Evolutionary conservation across 2,797 vertebrate species (phyloP), one percentile per base, ranked within the genome.

Genomic region (Diplodus sargus): DNA sequence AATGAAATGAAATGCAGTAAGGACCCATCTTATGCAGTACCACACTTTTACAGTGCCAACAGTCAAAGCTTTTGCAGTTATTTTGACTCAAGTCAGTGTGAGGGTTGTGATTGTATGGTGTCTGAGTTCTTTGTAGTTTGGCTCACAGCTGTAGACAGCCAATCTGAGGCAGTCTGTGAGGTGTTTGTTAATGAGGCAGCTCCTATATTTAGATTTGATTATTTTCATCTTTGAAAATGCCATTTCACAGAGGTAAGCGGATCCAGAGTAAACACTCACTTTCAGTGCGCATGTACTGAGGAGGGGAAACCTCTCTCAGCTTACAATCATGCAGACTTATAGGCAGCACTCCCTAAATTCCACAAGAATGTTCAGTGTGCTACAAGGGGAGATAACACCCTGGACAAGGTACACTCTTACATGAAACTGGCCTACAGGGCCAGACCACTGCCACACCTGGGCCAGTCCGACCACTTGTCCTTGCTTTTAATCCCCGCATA

Each of bases 221-320:
- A 81, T 82, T 78, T 82, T 86, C 58, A 87, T 83, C 42, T 69
- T 6, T 34, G 30, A 34, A 34, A 34, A 34, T 34, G 30, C 30
- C 30, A 34, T 34, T 34, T 34, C 30, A 34, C 30, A 34, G 30
- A 34, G 30, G 30, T 7, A 34, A 34, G 30, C 8, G 30, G 30
- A 34, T 34, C 30, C 30, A 34, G 8, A 34, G 30, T 34, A 34
- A 4, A 6, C 30, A 34, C 30, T 34, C 30, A 34, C 30, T 34
- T 34, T 34, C 30, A 34, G 30, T 34, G 30, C 30, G 30, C 30
- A 34, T 34, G 30, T 34, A 34, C 4, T 34, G 30, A 34, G 30
- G 30, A 34, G 30, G 30, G 30, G 30, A 34, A 34, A 34, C 30
- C 8, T 34, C 30, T 34, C 30, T 34, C 30, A 5, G 30, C 30